Conservation (phyloP, 2,113 vertebrate species). For the Cyprinodon tularosa region DNA sequence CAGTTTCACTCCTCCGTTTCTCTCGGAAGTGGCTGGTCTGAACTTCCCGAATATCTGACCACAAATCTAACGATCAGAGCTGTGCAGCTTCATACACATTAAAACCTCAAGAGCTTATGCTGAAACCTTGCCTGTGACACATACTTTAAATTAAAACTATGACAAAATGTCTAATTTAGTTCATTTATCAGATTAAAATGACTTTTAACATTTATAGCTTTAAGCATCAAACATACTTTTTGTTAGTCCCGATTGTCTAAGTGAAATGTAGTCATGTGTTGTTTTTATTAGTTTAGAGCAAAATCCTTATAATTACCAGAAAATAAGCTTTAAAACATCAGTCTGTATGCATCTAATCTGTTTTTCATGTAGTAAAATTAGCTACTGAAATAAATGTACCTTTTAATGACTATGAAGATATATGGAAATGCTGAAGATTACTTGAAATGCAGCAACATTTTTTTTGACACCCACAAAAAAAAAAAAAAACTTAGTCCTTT, state of each 20-base stretch:
- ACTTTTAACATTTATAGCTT: no score
- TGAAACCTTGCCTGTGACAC: neutral
- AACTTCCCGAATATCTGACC: conserved; percentile 31
- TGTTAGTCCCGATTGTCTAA: no score
- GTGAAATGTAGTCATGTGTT: neutral
- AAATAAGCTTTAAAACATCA: no score
- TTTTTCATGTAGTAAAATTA: no score
- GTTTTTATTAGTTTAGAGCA: neutral
- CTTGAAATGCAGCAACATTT: neutral
- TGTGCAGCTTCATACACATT: neutral
- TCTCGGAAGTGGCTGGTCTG: conserved; percentile 13
- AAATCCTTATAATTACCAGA: neutral
- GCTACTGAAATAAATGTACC: no score
- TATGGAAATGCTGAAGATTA: neutral
- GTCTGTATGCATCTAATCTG: no score
- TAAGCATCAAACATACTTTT: no score
- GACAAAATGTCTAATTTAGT: no score
- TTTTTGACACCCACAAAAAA: neutral
- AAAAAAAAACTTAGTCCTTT: no score
- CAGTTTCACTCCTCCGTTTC: conserved; percentile 20
- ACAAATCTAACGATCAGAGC: conserved; percentile 14
- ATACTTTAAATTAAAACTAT: no score
- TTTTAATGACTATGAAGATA: neutral
- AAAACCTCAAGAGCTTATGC: neutral
- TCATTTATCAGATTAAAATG: no score